Conservation (phyloP, 35 echinoderm and acorn worm genomes). For the Holothuria glaberrima region DNA sequence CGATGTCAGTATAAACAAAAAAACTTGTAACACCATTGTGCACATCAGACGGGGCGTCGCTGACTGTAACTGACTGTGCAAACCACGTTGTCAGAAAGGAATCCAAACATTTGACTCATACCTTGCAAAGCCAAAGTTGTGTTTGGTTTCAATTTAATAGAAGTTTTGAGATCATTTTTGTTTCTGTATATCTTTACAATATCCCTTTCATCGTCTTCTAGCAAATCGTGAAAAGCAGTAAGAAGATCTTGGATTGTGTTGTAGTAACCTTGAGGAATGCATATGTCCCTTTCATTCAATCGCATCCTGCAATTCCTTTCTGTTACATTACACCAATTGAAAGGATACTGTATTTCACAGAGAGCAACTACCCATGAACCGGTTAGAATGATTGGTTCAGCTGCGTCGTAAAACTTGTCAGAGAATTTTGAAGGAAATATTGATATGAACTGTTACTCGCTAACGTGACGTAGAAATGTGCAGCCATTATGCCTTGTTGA, state of each 20-base stretch:
- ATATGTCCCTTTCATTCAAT: not conserved
- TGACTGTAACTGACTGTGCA: not conserved
- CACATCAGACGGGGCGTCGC: not conserved
- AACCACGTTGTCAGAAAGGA: not conserved
- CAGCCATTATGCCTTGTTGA: constrained; percentile 18
- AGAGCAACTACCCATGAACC: constrained; percentile 23
- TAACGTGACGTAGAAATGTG: constrained; percentile 66
- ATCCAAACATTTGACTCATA: not conserved
- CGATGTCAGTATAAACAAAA: not conserved
- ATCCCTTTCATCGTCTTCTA: not conserved
- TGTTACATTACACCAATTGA: constrained; percentile 27
- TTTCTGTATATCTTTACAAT: not conserved
- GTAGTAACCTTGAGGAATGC: constrained; percentile 5
- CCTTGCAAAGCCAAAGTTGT: not conserved
- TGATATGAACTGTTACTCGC: constrained; percentile 56
- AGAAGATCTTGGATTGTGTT: not conserved
- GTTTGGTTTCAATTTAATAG: too few relatives aligned
- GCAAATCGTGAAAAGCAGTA: not conserved
- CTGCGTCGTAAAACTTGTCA: constrained; percentile 54
- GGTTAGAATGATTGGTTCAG: not conserved
- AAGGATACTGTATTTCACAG: constrained; percentile 18
- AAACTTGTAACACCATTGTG: not conserved
- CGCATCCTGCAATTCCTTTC: not conserved
- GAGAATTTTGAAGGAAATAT: constrained; percentile 64
- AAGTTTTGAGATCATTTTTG: too few relatives aligned